Evolutionary conservation across 37 sponge, comb jelly and placozoan species (phyloP).

Genomic region (Beroe ovata): DNA sequence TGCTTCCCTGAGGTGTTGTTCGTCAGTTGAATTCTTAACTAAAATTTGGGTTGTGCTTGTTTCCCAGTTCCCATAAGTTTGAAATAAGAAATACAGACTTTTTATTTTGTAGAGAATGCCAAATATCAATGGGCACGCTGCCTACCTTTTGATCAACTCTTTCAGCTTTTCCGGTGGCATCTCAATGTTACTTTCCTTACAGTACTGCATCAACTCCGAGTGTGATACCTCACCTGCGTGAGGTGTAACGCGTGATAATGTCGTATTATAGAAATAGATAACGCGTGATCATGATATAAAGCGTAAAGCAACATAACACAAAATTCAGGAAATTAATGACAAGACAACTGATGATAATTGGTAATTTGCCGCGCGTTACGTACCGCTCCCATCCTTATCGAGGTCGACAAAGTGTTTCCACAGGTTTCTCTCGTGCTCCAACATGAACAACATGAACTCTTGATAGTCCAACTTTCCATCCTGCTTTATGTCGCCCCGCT

Average conservation of each 20-base stretch:
- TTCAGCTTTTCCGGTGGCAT: neutral
- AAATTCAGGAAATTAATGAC: neutral
- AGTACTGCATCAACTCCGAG: neutral
- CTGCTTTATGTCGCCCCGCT: neutral
- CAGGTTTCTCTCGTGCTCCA: constrained; percentile 36
- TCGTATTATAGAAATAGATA: too few species aligned
- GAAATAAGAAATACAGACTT: too few species aligned
- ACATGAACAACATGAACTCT: constrained; percentile 52
- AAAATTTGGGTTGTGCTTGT: too few species aligned
- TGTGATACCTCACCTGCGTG: neutral
- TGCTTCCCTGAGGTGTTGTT: too few species aligned
- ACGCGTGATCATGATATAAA: too few species aligned
- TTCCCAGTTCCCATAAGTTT: too few species aligned
- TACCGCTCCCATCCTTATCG: constrained; percentile 22
- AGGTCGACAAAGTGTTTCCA: constrained; percentile 11
- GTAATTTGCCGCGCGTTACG: neutral
- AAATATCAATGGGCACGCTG: too few species aligned
- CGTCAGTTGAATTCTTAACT: too few species aligned
- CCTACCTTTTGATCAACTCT: neutral
- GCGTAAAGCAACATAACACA: neutral
- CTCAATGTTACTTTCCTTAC: neutral
- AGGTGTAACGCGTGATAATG: too few species aligned
- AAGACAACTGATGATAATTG: neutral
- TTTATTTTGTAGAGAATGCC: too few species aligned
- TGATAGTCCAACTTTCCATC: constrained; percentile 50